Percentiles rank a stretch among this genome's conserved stretches.
Evolutionary conservation across 2,797 vertebrate species (phyloP).

Genomic region (Sebastes cheni): DNA sequence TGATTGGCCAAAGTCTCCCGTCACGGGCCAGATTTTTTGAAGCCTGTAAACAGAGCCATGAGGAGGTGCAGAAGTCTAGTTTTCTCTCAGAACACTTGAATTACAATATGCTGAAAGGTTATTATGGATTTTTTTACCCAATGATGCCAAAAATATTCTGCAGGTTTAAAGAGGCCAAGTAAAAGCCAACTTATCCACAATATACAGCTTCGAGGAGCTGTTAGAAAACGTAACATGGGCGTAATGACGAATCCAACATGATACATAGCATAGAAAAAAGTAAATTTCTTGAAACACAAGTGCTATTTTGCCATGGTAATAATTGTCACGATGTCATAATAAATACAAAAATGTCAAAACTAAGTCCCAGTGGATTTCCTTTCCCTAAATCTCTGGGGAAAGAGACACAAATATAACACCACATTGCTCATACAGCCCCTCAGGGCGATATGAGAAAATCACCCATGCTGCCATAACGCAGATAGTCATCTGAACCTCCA

Average conservation of each 20-base stretch:
- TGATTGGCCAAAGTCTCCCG: no score
- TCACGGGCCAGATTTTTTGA: no score
- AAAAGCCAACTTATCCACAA: background rate
- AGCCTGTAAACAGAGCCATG: no score
- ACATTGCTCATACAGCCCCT: slow-evolving; percentile 43
- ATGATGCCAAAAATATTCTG: no score
- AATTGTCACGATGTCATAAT: background rate
- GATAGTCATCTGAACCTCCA: background rate
- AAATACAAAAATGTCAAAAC: background rate
- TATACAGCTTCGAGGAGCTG: background rate
- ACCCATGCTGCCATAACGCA: background rate
- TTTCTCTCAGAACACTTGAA: no score
- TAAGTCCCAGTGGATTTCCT: background rate
- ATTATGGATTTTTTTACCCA: no score
- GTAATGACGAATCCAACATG: background rate
- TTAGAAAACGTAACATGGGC: background rate
- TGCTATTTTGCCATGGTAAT: background rate
- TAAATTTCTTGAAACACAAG: background rate
- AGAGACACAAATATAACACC: slow-evolving; percentile 39
- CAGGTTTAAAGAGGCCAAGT: background rate
- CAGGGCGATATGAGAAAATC: slow-evolving; percentile 18
- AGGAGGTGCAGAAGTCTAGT: no score
- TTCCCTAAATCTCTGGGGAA: background rate
- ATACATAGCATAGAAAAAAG: background rate
- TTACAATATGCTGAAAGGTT: no score